A percentile compares a stretch with the other conserved stretches of the same genome.
These are phyloP conservation scores for Micrastur ruficollis DNA, from an alignment of 2,797 vertebrate genomes.

Conservation along the genomic window DNA sequence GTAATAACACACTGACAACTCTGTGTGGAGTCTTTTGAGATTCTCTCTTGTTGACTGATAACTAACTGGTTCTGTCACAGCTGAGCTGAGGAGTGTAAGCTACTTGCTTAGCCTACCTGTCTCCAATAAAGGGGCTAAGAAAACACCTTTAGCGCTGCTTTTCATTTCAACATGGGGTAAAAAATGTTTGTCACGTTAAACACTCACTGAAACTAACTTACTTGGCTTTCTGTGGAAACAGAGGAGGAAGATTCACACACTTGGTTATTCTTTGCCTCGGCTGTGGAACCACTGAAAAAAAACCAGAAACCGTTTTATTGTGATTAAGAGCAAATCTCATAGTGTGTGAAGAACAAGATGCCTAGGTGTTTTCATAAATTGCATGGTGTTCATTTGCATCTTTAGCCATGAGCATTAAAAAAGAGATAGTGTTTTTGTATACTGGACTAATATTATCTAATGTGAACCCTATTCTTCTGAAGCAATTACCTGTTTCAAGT, in stretches of 20 bases:
- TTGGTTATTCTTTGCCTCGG: neutral
- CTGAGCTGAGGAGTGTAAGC: neutral
- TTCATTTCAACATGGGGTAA: neutral
- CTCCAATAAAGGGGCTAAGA: neutral
- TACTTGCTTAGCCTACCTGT: neutral
- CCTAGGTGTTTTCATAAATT: neutral
- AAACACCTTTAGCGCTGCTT: neutral
- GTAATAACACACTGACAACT: neutral
- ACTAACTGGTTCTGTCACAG: neutral
- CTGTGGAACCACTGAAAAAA: neutral
- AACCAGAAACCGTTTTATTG: neutral
- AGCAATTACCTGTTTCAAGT: neutral
- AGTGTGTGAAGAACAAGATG: neutral
- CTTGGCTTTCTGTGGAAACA: neutral
- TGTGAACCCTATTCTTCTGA: neutral
- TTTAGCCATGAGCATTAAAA: neutral
- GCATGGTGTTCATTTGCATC: neutral
- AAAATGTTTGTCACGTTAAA: neutral
- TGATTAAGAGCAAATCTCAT: neutral
- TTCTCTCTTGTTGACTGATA: neutral
- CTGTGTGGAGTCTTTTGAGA: neutral
- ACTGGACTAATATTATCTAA: neutral
- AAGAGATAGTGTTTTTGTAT: neutral
- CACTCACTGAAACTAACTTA: neutral
- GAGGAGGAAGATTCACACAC: neutral